Evolutionary conservation across 2,888 invertebrate species (phyloP).

Genomic region (Octodonta nipae): DNA sequence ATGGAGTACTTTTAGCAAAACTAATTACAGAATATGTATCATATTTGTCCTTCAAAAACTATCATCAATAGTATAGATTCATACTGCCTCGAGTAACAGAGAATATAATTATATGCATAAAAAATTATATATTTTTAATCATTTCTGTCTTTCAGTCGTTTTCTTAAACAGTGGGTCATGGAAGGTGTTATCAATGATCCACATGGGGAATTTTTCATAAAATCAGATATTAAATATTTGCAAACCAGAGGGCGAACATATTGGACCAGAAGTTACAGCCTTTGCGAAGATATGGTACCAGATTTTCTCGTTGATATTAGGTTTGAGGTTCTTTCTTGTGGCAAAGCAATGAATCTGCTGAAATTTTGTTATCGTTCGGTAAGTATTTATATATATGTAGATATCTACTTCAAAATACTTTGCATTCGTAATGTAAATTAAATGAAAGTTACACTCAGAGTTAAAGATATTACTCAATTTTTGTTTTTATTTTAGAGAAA

Average conservation of each 20-base stretch:
- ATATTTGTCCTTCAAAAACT: no score
- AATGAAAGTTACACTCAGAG: background rate
- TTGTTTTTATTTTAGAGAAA: no score
- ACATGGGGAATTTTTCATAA: slow-evolving; percentile 75
- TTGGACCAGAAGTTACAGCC: slow-evolving; percentile 52
- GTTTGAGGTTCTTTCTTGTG: slow-evolving; percentile 56
- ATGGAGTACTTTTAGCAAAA: no score
- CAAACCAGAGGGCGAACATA: slow-evolving; percentile 49
- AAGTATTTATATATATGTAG: slow-evolving; percentile 16
- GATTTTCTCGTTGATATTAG: slow-evolving; percentile 52
- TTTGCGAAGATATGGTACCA: slow-evolving; percentile 44
- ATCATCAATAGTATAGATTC: no score
- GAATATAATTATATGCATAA: slow-evolving; percentile 1
- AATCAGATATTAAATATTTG: slow-evolving; percentile 50
- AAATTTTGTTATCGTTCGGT: slow-evolving; percentile 58
- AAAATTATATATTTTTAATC: background rate
- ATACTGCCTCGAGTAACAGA: no score
- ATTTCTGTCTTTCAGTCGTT: slow-evolving; percentile 33
- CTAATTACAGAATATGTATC: no score
- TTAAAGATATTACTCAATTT: no score
- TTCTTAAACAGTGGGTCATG: slow-evolving; percentile 73
- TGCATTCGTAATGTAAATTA: slow-evolving; percentile 22
- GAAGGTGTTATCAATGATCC: slow-evolving; percentile 70
- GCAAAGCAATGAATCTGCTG: slow-evolving; percentile 58
- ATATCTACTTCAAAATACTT: background rate